Base-by-base conservation (phyloP, 2,797 vertebrate species). In the Buceros bicornis region DNA sequence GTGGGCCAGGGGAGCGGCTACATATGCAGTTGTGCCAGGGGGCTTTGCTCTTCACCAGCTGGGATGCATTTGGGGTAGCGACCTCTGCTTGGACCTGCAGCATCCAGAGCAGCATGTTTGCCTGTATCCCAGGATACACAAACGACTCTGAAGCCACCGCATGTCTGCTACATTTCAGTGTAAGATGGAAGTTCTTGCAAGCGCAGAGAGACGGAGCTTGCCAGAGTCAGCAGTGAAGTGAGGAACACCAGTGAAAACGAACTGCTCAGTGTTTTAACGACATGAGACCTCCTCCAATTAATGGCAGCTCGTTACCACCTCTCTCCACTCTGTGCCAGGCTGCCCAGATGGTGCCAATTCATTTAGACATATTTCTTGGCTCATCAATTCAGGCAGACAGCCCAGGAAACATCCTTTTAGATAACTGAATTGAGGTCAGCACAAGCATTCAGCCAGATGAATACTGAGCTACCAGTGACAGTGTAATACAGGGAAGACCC, bases 291-390 rank as follows among this genome's bases (percentile, higher is more conserved):
- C 64, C 61, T 91, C 71, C 89, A 70, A 89, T 8, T 70, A 76
- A 95, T 87, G 78, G 93, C 91, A 96, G 95, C 90, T 95, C 16
- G 11, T 95, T 96, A 94, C 92, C 86, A 96, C 83, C 90, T 93
- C 73, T 84, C 87, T 67, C 65, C 24, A 65, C 56, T 89, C 84
- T 0, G 3, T 82, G 92, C 89, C 89, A 95, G 80, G 89, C 78
- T 95, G 76, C 78, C 93, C 96, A 97, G 97, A 96, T 95, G 93
- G 96, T 82, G 82, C 84, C 92, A 95, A 91, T 95, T 96, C 94
- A 91, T 92, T 96, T 93, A 93, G 88, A 94, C 47, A 42, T 92
- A 94, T 90, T 97, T 97, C 94, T 97, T 95, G 91, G 95, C 95
- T 96, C 93, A 95, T 92, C 87, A 89, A 35, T 95, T 96, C 95